Evolutionary conservation across 2,797 vertebrate genomes (phyloP).

Genomic region (Urosaurus nigricauda): DNA sequence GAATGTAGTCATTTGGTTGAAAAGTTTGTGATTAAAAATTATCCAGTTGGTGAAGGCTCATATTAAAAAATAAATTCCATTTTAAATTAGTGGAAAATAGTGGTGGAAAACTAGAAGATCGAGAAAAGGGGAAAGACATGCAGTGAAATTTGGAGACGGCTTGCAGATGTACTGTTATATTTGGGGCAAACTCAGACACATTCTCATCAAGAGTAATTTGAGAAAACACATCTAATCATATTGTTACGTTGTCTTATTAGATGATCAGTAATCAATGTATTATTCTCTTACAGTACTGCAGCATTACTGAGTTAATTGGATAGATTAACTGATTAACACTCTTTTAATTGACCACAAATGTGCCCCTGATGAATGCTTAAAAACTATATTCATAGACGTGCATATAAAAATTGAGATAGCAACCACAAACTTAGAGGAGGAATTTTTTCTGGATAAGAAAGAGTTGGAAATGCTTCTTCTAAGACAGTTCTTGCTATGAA

Average conservation of each 20-base stretch:
- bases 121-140: background rate
- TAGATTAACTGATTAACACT: background rate
- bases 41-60: background rate
- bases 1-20: background rate
- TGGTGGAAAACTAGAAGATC: background rate
- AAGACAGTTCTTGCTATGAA: background rate
- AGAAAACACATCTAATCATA: background rate
- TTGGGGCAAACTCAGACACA: background rate
- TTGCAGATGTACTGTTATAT: background rate
- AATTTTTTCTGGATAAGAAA: background rate
- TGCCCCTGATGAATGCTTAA: background rate
- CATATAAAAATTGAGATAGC: constrained; percentile 6
- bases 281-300: constrained; percentile 4
- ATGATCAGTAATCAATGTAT: background rate
- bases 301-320: constrained; percentile 9
- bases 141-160: too few relatives aligned
- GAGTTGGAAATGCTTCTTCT: background rate
- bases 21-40: background rate
- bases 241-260: constrained; percentile 2
- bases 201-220: background rate
- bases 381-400: background rate
- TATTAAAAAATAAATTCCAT: background rate
- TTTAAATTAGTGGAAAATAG: background rate
- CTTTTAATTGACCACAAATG: background rate
- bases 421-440: background rate